Evolutionary conservation across 2,113 vertebrate species (phyloP).

Genomic region (Myodes glareolus): DNA sequence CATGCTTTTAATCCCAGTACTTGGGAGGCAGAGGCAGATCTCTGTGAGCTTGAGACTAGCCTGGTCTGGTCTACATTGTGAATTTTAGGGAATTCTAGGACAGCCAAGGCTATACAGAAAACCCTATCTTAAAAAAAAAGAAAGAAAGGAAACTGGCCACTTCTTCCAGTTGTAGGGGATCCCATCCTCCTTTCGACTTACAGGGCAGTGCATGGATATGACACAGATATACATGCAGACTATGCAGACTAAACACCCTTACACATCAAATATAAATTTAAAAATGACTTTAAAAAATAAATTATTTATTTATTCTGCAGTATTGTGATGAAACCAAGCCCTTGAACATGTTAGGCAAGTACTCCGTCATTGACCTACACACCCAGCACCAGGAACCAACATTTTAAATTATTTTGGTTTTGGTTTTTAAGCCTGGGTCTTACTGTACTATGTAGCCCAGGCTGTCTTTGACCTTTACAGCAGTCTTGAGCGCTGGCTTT

Average conservation of each 20-base stretch:
- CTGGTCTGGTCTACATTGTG: background rate
- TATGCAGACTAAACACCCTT: background rate
- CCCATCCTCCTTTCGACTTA: background rate
- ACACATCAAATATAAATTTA: background rate
- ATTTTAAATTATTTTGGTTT: background rate
- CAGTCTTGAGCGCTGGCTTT: background rate
- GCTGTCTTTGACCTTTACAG: background rate
- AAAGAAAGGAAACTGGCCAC: background rate
- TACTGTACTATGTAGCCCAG: too few species aligned
- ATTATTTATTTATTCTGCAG: background rate
- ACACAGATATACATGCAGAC: background rate
- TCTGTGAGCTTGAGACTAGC: background rate
- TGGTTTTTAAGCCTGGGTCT: background rate
- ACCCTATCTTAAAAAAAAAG: background rate
- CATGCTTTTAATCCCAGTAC: background rate
- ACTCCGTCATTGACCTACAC: background rate
- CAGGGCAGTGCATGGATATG: background rate
- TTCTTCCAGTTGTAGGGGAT: background rate
- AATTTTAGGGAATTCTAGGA: background rate
- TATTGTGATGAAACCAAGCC: background rate
- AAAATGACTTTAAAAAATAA: background rate
- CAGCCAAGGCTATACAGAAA: background rate
- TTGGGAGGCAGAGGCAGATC: background rate
- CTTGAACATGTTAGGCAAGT: background rate
- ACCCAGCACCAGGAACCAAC: background rate